A percentile compares a stretch with the other conserved stretches of the same genome.
Conservation (phyloP, 2,888 invertebrate genomes). For the Drosophila villosipedis region DNA sequence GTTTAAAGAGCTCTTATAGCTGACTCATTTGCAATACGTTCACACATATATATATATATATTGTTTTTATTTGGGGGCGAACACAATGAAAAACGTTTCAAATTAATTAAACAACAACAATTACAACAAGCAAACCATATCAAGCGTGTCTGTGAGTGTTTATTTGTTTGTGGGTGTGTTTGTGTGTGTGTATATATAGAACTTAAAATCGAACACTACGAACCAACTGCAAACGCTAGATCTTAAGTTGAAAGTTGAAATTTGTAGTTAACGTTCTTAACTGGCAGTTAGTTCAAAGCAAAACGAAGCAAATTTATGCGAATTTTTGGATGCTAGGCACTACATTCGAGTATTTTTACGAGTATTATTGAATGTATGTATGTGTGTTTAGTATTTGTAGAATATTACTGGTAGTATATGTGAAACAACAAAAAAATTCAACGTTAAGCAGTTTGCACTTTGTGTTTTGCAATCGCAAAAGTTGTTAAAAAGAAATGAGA, state of each 20-base stretch:
- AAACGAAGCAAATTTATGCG: constrained; percentile 53
- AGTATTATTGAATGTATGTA: constrained; percentile 19
- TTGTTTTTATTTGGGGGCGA: constrained; percentile 8
- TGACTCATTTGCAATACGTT: constrained; percentile 42
- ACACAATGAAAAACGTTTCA: constrained; percentile 54
- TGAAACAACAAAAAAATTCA: constrained; percentile 15
- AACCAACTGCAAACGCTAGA: constrained; percentile 46
- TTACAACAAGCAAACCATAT: constrained; percentile 59
- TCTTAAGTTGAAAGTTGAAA: constrained; percentile 24
- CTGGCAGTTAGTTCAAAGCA: constrained; percentile 49
- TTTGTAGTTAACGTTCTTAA: constrained; percentile 33
- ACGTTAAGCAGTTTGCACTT: constrained; percentile 32
- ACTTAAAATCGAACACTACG: constrained; percentile 41
- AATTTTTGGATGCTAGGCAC: constrained; percentile 29
- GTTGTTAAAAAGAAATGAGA: constrained; percentile 10
- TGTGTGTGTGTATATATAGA: constrained; percentile 26
- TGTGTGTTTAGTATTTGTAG: constrained; percentile 29
- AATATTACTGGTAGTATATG: constrained; percentile 17
- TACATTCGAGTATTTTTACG: constrained; percentile 25
- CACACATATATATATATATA: constrained; percentile 11
- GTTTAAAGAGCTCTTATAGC: constrained; percentile 30
- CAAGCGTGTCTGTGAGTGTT: constrained; percentile 26
- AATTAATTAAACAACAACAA: constrained; percentile 72
- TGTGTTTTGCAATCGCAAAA: constrained; percentile 28
- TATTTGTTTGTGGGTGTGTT: constrained; percentile 24